phyloP scores from a whole-genome alignment of 2,888 invertebrate genomes.

The Heteromurus nitidus region DNA sequence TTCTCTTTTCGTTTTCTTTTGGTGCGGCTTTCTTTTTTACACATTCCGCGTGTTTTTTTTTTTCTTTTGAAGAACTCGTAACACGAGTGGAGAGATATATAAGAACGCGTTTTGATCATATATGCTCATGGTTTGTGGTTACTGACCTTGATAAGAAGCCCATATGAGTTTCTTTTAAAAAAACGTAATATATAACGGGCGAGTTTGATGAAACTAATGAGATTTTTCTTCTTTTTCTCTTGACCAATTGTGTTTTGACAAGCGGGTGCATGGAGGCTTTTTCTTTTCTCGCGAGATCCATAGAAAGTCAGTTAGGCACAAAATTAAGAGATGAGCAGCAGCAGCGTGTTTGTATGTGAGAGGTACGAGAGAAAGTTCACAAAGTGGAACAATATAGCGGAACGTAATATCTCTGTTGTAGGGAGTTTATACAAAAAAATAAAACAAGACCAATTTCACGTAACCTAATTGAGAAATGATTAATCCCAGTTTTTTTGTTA shows the following conservation, averaged over 20 bases:
- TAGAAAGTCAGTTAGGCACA: constrained; percentile 49
- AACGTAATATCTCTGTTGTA: no score
- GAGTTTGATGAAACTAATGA: constrained; percentile 73
- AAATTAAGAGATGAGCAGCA: constrained; percentile 47
- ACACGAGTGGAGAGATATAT: no score
- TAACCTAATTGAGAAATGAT: constrained; percentile 73
- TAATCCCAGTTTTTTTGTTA: constrained; percentile 60
- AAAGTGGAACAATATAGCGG: no score
- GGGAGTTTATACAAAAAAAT: no score
- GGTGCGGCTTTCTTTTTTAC: background rate
- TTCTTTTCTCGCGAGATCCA: constrained; percentile 12
- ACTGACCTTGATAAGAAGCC: no score
- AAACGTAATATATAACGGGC: background rate
- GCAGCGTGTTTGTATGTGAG: no score
- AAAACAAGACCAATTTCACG: constrained; percentile 69
- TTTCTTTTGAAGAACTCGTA: no score
- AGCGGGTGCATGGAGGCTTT: background rate
- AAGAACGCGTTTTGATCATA: no score
- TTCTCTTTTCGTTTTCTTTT: background rate
- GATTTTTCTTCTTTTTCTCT: constrained; percentile 72
- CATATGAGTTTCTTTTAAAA: background rate
- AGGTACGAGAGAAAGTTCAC: no score
- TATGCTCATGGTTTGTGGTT: no score
- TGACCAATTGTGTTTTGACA: constrained; percentile 36
- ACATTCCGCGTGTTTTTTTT: background rate